Evolutionary conservation across 1,140 invertebrate genomes (phyloP).

Genomic region (Araneus ventricosus): DNA sequence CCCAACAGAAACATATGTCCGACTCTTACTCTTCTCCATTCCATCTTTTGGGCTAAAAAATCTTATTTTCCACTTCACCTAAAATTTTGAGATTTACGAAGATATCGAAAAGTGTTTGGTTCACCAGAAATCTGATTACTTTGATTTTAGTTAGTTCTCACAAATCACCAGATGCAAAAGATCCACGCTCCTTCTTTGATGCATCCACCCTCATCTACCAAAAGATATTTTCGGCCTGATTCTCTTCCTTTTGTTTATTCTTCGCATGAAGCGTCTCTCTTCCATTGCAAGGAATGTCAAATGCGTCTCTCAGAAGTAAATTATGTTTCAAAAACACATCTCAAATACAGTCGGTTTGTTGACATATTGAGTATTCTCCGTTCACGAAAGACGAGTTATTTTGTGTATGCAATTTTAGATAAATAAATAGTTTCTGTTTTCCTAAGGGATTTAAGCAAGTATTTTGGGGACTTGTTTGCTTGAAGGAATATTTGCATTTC

Average conservation of each 20-base stretch:
- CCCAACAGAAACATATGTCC: too few species aligned
- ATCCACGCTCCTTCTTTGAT: too few species aligned
- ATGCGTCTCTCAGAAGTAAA: not conserved
- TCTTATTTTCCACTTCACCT: too few species aligned
- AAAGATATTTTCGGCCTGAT: not conserved
- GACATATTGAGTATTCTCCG: constrained; percentile 40
- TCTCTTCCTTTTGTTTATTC: not conserved
- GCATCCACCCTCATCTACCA: too few species aligned
- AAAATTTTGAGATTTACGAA: too few species aligned
- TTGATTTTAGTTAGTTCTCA: too few species aligned
- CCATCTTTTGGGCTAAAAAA: too few species aligned
- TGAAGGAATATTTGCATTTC: not conserved
- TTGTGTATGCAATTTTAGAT: not conserved
- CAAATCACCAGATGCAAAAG: too few species aligned
- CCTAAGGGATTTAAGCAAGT: not conserved
- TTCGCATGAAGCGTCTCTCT: not conserved
- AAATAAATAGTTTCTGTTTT: not conserved
- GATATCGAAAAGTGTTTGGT: too few species aligned
- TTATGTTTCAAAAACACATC: constrained; percentile 35
- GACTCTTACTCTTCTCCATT: too few species aligned
- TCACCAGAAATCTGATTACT: too few species aligned
- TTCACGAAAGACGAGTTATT: not conserved
- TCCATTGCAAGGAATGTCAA: not conserved
- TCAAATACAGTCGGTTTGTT: constrained; percentile 47
- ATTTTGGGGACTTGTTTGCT: not conserved